Percentiles rank a stretch among this genome's conserved stretches.
Conservation (phyloP, 2,797 vertebrate genomes). For the Epinephelus malabaricus region DNA sequence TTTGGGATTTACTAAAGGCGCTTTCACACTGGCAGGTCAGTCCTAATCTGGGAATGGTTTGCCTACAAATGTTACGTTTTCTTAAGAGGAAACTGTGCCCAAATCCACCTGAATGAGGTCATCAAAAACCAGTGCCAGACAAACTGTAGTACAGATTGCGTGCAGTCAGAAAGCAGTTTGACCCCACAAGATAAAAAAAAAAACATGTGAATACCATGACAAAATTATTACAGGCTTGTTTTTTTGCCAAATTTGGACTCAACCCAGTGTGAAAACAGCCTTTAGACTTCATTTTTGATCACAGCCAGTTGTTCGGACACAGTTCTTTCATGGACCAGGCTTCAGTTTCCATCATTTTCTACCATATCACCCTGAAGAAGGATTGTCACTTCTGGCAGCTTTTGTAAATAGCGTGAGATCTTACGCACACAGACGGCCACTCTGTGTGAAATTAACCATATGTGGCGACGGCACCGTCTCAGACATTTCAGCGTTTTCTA, state of each 20-base stretch:
- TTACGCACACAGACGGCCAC: conserved; percentile 48
- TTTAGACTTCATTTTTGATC: conserved; percentile 29
- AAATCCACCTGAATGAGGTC: not conserved
- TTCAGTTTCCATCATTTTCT: conserved; percentile 53
- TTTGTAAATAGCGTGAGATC: conserved; percentile 82
- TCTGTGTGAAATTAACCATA: conserved; percentile 61
- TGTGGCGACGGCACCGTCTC: conserved; percentile 64
- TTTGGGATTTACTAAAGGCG: conserved; percentile 3
- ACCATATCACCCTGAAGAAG: conserved; percentile 64
- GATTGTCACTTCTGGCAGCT: conserved; percentile 80
- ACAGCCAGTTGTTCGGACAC: conserved; percentile 27
- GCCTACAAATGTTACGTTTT: not conserved
- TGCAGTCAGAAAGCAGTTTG: not conserved
- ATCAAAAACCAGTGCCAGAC: not conserved
- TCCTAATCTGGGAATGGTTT: conserved; percentile 24
- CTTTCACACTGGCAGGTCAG: conserved; percentile 38
- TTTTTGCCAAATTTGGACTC: conserved; percentile 15
- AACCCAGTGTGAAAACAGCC: conserved; percentile 43
- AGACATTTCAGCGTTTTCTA: conserved; percentile 75
- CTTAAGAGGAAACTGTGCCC: not conserved
- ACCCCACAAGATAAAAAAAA: not conserved
- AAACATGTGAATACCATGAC: not conserved
- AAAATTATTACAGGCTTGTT: not conserved
- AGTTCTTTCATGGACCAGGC: conserved; percentile 31
- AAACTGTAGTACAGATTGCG: not conserved